A percentile compares a stretch with the other conserved stretches of the same genome.
Evolutionary conservation across 2,888 invertebrate genomes (phyloP).

Genomic region (Archips crataeganus): DNA sequence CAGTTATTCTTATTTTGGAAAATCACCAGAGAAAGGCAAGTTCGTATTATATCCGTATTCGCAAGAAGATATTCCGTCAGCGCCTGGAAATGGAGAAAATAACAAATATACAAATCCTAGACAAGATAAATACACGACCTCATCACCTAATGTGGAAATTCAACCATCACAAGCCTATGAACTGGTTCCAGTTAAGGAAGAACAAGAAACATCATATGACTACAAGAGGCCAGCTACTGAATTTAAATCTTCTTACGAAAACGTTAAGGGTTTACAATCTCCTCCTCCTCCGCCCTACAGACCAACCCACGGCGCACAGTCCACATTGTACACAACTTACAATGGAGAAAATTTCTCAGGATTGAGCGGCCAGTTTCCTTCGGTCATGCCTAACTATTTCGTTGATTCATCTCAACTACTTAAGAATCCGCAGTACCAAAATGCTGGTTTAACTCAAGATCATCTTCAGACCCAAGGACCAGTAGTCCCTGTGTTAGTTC

Average conservation of each 20-base stretch:
- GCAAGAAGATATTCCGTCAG: conserved; percentile 86
- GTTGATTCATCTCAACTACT: conserved; percentile 77
- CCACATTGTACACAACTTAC: conserved; percentile 79
- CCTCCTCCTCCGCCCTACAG: conserved; percentile 58
- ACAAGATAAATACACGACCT: conserved; percentile 53
- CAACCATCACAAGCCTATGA: conserved; percentile 86
- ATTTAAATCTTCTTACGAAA: conserved; percentile 62
- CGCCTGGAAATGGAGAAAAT: conserved; percentile 46
- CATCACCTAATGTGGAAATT: conserved; percentile 80
- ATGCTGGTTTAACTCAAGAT: conserved; percentile 79
- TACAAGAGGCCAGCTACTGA: conserved; percentile 67
- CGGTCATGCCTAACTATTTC: conserved; percentile 79
- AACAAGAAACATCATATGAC: conserved; percentile 63
- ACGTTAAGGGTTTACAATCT: conserved; percentile 57
- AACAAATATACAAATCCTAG: conserved; percentile 49
- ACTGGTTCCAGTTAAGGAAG: conserved; percentile 71
- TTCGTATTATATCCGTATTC: conserved; percentile 90
- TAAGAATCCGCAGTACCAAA: conserved; percentile 78
- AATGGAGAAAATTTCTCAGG: conserved; percentile 78
- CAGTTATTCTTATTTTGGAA: conserved; percentile 81
- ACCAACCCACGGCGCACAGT: conserved; percentile 51
- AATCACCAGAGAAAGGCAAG: conserved; percentile 79
- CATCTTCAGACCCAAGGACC: conserved; percentile 73
- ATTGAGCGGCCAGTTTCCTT: conserved; percentile 76
- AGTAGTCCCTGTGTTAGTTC: conserved; percentile 85